These are phyloP conservation scores for Aplysia californica DNA, from an alignment of 1,140 invertebrate species.

Conservation along the genomic window DNA sequence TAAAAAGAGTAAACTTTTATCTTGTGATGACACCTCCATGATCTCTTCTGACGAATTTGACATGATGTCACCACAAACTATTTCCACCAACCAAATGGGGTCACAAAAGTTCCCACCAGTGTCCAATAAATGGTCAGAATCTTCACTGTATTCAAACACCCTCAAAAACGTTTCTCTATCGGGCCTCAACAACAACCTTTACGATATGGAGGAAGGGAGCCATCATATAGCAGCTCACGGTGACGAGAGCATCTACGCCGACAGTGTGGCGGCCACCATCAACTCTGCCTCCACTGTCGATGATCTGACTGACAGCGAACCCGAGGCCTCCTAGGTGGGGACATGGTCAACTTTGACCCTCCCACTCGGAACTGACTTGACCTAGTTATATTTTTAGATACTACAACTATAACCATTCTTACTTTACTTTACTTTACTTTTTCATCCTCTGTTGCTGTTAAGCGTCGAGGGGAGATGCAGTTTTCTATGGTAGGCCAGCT, in stretches of 20 bases:
- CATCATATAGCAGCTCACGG: background rate
- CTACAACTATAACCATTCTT: too few species aligned
- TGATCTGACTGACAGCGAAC: slow-evolving; percentile 25
- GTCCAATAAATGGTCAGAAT: background rate
- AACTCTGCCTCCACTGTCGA: background rate
- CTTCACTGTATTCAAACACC: too few species aligned
- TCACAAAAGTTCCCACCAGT: background rate
- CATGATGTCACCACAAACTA: background rate
- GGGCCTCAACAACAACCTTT: background rate
- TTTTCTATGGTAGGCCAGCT: too few species aligned
- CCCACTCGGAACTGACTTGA: too few species aligned
- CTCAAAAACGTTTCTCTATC: too few species aligned
- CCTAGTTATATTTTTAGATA: too few species aligned
- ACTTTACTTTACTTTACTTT: too few species aligned
- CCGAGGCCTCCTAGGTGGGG: too few species aligned
- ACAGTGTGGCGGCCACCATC: background rate
- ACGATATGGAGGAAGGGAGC: background rate
- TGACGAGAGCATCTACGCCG: background rate
- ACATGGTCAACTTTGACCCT: too few species aligned
- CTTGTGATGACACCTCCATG: background rate
- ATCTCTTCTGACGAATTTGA: slow-evolving; percentile 7
- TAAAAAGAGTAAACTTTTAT: slow-evolving; percentile 1
- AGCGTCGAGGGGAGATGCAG: too few species aligned
- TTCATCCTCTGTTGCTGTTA: too few species aligned
- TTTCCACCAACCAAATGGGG: background rate